Percentiles rank a stretch among this genome's conserved stretches.
Conservation (phyloP, 2,888 invertebrate genomes). For the Therioaphis trifolii region DNA sequence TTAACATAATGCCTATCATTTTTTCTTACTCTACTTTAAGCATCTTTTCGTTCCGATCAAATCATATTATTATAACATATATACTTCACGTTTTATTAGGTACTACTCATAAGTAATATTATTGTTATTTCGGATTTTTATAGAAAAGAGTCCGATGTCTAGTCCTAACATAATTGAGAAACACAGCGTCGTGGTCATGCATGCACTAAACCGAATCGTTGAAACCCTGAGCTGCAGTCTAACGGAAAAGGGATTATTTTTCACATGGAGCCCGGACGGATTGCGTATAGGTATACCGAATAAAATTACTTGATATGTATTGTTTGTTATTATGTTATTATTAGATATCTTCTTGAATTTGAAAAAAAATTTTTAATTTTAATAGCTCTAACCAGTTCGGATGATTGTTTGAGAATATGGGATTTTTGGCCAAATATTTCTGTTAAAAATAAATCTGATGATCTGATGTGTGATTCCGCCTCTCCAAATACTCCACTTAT, state of each 20-base stretch:
- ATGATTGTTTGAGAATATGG: constrained; percentile 51
- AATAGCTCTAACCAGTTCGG: constrained; percentile 35
- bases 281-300: constrained; percentile 19
- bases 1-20: too few species aligned
- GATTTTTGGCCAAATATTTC: constrained; percentile 30
- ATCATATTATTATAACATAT: too few species aligned
- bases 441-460: not conserved
- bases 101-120: too few species aligned
- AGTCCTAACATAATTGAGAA: not conserved
- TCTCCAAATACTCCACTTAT: not conserved
- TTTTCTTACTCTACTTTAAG: too few species aligned
- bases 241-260: constrained; percentile 32
- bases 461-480: not conserved
- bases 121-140: not conserved
- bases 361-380: not conserved
- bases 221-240: constrained; percentile 33
- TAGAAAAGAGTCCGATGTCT: not conserved
- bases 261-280: constrained; percentile 47
- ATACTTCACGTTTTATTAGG: too few species aligned
- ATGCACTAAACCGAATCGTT: constrained; percentile 21
- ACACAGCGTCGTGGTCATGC: constrained; percentile 50
- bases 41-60: too few species aligned
- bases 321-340: too few species aligned
- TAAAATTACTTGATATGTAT: not conserved
- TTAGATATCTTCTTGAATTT: not conserved